Percentiles rank a stretch among this genome's conserved stretches.
phyloP scores from a whole-genome alignment of 30 jellyfish, hydroid and myxozoan genomes.

The Cassiopea andromeda region DNA sequence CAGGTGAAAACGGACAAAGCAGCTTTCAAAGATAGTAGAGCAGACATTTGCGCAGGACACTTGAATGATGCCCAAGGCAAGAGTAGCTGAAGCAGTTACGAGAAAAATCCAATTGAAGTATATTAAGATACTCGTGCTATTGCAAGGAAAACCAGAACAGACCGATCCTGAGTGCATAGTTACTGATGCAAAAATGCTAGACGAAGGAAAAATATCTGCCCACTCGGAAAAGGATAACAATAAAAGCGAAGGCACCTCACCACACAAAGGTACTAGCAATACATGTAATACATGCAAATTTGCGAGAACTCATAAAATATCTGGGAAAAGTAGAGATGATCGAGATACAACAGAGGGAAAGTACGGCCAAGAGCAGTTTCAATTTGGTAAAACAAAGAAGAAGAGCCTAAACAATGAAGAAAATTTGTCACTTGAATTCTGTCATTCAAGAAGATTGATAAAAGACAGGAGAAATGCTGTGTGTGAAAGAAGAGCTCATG shows the following conservation, averaged over 20 bases:
- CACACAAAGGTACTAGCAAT: neutral
- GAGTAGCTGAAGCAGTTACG: too few species aligned
- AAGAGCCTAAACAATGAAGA: neutral
- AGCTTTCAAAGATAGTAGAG: neutral
- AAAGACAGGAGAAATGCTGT: conserved; percentile 8
- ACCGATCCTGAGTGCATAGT: neutral
- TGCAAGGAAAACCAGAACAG: neutral
- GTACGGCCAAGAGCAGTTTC: neutral
- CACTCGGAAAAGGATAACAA: neutral
- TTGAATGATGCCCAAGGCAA: too few species aligned
- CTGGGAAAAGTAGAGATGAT: neutral
- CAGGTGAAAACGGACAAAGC: neutral
- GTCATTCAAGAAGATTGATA: neutral
- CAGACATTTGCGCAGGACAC: neutral
- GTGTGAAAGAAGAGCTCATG: conserved; percentile 15
- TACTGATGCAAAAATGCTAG: neutral
- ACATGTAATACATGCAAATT: neutral
- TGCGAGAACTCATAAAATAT: neutral
- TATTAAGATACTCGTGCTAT: neutral
- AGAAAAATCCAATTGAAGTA: too few species aligned
- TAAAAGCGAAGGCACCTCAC: too few species aligned
- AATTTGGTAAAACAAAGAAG: neutral
- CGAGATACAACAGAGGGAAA: neutral
- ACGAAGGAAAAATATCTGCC: neutral
- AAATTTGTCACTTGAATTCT: neutral